Evolutionary conservation across 2,113 vertebrate species (phyloP).

Genomic region (Brienomyrus longianalis): DNA sequence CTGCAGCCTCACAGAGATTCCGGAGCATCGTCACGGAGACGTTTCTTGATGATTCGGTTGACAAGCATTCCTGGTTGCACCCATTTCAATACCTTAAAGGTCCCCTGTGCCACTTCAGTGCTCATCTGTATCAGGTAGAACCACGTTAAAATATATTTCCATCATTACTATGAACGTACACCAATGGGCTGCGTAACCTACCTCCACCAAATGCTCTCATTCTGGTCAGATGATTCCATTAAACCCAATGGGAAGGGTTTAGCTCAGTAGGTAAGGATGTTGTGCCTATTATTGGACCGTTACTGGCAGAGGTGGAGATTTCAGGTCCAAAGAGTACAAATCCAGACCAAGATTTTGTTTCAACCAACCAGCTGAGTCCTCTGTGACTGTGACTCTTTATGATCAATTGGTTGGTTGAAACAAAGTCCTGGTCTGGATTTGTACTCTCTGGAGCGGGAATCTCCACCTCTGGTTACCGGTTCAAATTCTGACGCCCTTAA

Average conservation of each 20-base stretch:
- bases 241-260: neutral
- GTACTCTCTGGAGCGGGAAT: neutral
- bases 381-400: too few relatives aligned
- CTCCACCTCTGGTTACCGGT: neutral
- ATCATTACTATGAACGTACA: neutral
- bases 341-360: too few relatives aligned
- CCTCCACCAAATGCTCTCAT: neutral
- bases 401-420: too few relatives aligned
- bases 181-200: neutral
- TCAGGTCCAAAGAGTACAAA: too few relatives aligned
- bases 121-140: neutral
- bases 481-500: neutral
- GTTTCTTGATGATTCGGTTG: neutral
- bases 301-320: too few relatives aligned
- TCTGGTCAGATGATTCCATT: neutral
- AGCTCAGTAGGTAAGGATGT: neutral
- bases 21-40: slow-evolving; percentile 14
- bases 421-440: too few relatives aligned
- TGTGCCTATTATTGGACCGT: neutral
- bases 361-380: too few relatives aligned
- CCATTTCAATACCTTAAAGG: neutral
- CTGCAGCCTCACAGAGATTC: neutral
- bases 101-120: neutral
- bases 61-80: neutral
- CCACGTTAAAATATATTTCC: neutral